Evolutionary conservation across 2,113 vertebrate species (phyloP).

Genomic region (Sciurus niger): DNA sequence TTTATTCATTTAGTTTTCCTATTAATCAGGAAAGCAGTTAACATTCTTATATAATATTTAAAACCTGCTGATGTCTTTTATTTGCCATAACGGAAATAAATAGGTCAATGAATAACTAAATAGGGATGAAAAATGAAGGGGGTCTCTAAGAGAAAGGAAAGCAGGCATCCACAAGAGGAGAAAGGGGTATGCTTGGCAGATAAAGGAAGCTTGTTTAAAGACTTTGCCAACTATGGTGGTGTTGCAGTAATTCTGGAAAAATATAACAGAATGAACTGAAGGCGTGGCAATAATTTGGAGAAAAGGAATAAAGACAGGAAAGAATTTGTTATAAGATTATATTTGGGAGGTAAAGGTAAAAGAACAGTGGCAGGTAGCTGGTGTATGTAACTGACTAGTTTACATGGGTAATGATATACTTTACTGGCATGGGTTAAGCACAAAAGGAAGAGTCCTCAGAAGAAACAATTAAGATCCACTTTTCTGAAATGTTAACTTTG

Average conservation of each 20-base stretch:
- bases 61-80: background rate
- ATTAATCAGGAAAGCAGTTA: background rate
- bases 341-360: background rate
- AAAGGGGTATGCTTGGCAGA: background rate
- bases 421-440: background rate
- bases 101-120: background rate
- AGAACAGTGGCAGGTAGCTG: background rate
- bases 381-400: background rate
- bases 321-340: background rate
- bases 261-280: background rate
- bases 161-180: background rate
- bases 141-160: background rate
- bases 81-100: background rate
- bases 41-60: slow-evolving; percentile 14
- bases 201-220: background rate
- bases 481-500: background rate
- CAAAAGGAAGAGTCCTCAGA: background rate
- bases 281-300: background rate
- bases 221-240: background rate
- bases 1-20: slow-evolving; percentile 34
- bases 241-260: background rate
- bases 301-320: background rate
- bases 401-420: background rate
- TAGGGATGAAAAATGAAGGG: background rate
- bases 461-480: background rate